Evolutionary conservation across 2,797 vertebrate genomes (phyloP), one percentile per base, ranked within the genome.

Genomic region (Acanthurus tractus): DNA sequence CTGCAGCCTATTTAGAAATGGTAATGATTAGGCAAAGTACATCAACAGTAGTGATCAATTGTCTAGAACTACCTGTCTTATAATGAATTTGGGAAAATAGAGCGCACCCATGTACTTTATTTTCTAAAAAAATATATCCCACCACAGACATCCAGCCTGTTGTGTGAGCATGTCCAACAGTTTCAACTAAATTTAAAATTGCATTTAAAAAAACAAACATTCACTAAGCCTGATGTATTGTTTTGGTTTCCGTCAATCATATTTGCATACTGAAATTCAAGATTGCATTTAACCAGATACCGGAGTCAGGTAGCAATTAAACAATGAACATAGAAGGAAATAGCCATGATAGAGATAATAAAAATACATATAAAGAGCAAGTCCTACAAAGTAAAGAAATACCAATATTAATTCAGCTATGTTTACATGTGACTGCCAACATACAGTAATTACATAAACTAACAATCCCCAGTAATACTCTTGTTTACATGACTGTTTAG

Each of bases 401-500:
- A 50, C 18, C n/a, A 65, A 52, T 64, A 52, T 18, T 12, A 14
- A 5, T 44, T 22, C 23, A 36, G 18, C 54, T 29, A 8, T 73
- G 54, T 74, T 78, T 70, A 53, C 29, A 63, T 4, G 2, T 53
- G 34, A 58, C 56, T 67, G 61, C 34, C 13, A 71, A 70, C 58
- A 53, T 55, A 61, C n/a, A 70, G 38, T 56, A 74, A 82, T 81
- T 82, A 73, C n/a, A 72, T 58, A 34, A 62, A 77, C 54, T 20
- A 44, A 65, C 55, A 84, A 70, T 70, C 65, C 53, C 52, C 18
- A 44, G 23, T 78, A 46, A 76, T 70, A 14, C 56, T 79, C 20
- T 14, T 79, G 82, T 78, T 87, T 66, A 70, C 77, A 77, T 44
- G 40, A 54, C 49, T 61, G 13, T 65, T 63, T 40, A 59, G 71